Base-by-base conservation (phyloP, 2,888 invertebrate species). In the Andricus curvator region DNA sequence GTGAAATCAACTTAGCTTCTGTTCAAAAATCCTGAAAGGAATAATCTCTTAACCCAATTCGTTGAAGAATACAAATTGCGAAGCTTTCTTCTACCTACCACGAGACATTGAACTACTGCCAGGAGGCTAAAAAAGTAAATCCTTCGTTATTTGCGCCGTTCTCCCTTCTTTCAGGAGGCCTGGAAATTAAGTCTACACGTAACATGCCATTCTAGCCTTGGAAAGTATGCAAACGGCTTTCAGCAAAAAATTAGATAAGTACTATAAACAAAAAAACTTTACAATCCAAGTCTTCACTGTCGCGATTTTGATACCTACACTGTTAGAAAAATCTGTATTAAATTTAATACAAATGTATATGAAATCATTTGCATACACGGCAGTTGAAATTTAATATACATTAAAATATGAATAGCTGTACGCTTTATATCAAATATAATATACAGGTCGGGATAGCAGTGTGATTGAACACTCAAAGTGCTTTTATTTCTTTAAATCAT, bases 21-120 rank as follows among this genome's bases (percentile, higher is more conserved):
- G 51, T 51, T 74, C 29, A 56, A 74, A 74, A 70, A 74, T 74
- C n/a, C 74, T 17, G 56, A 20, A 74, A 20, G 51, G 20, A 51
- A 33, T 33, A 70, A 74, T 74, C 20, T 17, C 5, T 67, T 67
- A 74, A 74, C 74, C 74, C 56, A 56, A 56, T 74, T 74, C 33
- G n/a, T 33, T 74, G 1, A 74, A 74, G 74, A 74, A 74, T 74
- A 74, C 74, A 56, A 74, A 74, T 74, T 56, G n/a, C 33, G 11
- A 74, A 74, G 29, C 56, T 74, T 74, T 56, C 56, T 74, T 74
- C 11, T n/a, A n/a, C 74, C 20, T n/a, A n/a, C 56, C 11, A 74
- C 20, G 37, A 74, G 74, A 74, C 74, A 74, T 74, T 74, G 74
- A 74, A 74, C 74, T 74, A 74, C 74, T 74, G 56, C 15, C 74